Base-by-base conservation (phyloP, 1,140 invertebrate genomes). In the Brachionus rubens region DNA sequence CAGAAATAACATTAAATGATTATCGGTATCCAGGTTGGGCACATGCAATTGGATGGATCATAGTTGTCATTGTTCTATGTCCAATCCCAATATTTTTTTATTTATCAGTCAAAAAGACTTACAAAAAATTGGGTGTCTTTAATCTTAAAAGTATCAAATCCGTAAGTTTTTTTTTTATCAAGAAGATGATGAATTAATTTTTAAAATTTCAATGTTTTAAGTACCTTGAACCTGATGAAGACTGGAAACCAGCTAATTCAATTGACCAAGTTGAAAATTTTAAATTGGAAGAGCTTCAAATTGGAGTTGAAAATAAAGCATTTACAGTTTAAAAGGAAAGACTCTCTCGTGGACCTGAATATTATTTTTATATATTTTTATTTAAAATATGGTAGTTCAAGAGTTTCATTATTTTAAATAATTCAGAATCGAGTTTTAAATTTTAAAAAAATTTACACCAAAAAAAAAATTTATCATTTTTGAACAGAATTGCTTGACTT, bases 11-110 rank as follows among this genome's bases (percentile, higher is more conserved):
- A 19, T 48, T 72, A 3, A 54, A 62, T 14, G 28, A 50, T 16
- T 76, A 76, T 76, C 19, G 40, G 2, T 76, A 76, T 76, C 72
- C 72, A 4, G 40, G n/a, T 19, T 54, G 50, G 50, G 52, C 50
- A 26, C 48, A 56, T 41, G 36, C 16, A 43, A 41, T 76, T 40
- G 72, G 72, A 59, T 76, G 72, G 72, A 26, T 54, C 12, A 59
- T 76, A 26, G 72, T 76, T 46, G 24, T 56, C n/a, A 47, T 54
- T 46, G 36, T 48, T 30, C 41, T 76, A 6, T 16, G 12, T 56
- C 72, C 72, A 14, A 40, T 76, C 5, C 72, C 72, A 14, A 76
- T 76, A 43, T 76, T 46, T 76, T 72, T 72, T 7, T 3, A 7
- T 21, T 2, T 65, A 41, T 65, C 59, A 41, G 14, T 72, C 1